Evolutionary conservation across 2,797 vertebrate genomes (phyloP), one percentile per base, ranked within the genome.

Genomic region (Orestias chungarensis): DNA sequence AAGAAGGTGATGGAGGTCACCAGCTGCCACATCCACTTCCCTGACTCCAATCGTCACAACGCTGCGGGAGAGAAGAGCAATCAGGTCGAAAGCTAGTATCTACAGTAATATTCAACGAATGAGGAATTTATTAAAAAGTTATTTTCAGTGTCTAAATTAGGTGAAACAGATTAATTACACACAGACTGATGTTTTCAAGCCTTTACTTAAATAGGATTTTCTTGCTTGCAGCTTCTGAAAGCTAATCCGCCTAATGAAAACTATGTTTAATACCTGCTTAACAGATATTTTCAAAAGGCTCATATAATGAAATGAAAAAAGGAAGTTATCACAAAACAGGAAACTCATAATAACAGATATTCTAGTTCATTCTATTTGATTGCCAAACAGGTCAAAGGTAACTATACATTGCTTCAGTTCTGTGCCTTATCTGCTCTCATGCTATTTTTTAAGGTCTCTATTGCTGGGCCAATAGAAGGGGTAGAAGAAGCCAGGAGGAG

Each of bases 1-100:
- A 95, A 95, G 83, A 95, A 93, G 86, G 95, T 96, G 75, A 96
- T 96, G 95, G 95, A 95, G 83, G 92, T 93, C 80, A 95, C 95
- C 11, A 93, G 92, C 23, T 96, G 95, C 74, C 95, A 96, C 83
- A 95, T 96, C 78, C 95, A 96, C 78, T 95, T 95, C 81, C 95
- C 95, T 0, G 95, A 96, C 84, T 95, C 95, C 47, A 96, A 96
- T 84, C 93, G 95, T 0, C 93, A 95, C 90, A 95, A 82, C 14
- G 83, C 75, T 0, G 71, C 83, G 0, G 93, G 93, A 74, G 95
- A 95, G 80, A 95, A 95, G 84, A 96, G 95, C 91, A 96, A 95
- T 88, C 95, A 96, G 93, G 95, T 95, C 74, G 75, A 12, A 40
- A 20, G 14, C 23, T 35, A 25, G 23, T 23, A 40, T 33, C 17